These are phyloP conservation scores for Pseudanteris insignis DNA, from an alignment of 2,888 invertebrate genomes.

Conservation along the genomic window DNA sequence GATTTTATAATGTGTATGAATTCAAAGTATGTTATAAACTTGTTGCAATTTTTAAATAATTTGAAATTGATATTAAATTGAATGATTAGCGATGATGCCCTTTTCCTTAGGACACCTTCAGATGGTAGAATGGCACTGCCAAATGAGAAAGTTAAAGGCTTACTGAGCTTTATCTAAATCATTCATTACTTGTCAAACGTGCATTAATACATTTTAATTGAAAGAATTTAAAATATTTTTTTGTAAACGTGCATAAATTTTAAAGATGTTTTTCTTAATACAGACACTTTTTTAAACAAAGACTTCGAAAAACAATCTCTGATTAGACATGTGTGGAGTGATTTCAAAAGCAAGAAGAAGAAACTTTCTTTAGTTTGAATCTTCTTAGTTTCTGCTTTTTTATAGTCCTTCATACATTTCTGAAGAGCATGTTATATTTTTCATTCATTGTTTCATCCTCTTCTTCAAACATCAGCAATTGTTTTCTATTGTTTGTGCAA, in stretches of 20 bases:
- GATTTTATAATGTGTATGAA: no score
- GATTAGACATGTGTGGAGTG: constrained; percentile 10
- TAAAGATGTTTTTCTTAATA: no score
- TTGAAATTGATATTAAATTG: background rate
- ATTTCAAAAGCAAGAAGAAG: constrained; percentile 8
- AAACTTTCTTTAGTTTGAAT: constrained; percentile 3
- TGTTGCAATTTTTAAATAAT: no score
- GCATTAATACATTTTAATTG: background rate
- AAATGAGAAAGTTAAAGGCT: constrained; percentile 52
- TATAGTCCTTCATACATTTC: constrained; percentile 12
- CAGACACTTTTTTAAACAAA: no score
- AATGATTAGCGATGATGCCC: constrained; percentile 65
- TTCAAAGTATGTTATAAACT: no score
- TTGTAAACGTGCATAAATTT: no score
- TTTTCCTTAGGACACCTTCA: constrained; percentile 64
- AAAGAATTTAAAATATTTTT: background rate
- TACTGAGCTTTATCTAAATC: constrained; percentile 3
- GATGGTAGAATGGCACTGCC: constrained; percentile 59
- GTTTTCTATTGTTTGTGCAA: constrained; percentile 43
- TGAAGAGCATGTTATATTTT: constrained; percentile 12
- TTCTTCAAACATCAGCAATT: background rate
- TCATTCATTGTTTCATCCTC: constrained; percentile 13
- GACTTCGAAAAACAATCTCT: no score
- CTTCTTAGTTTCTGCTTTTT: constrained; percentile 10
- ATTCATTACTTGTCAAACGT: no score